These are phyloP conservation scores for Thalpophila matura DNA, from an alignment of 2,888 invertebrate genomes.

Conservation along the genomic window DNA sequence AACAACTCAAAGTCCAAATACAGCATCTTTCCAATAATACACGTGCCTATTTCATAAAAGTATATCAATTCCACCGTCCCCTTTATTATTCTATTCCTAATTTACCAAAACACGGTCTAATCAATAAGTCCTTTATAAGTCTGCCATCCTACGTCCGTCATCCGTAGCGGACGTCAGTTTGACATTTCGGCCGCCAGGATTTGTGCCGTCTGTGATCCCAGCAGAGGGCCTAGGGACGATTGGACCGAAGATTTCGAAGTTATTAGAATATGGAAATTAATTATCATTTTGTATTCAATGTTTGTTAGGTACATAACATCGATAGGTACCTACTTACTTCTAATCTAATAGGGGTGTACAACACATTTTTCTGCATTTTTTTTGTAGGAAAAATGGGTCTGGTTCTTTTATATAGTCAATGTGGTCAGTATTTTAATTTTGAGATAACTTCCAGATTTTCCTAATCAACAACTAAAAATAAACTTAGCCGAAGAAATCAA, in stretches of 20 bases:
- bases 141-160: slow-evolving; percentile 41
- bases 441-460: neutral
- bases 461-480: too few relatives aligned
- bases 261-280: slow-evolving; percentile 42
- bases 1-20: neutral
- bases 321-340: too few relatives aligned
- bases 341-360: too few relatives aligned
- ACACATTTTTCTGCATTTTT: too few relatives aligned
- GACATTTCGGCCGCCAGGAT: slow-evolving; percentile 56
- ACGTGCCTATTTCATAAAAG: neutral
- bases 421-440: neutral
- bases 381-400: too few relatives aligned
- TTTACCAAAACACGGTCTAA: slow-evolving; percentile 47
- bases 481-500: too few relatives aligned
- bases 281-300: slow-evolving; percentile 39
- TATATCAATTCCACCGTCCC: neutral
- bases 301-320: slow-evolving; percentile 2
- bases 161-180: slow-evolving; percentile 41
- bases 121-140: slow-evolving; percentile 52
- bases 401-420: too few relatives aligned
- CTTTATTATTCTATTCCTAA: slow-evolving; percentile 17
- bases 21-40: neutral
- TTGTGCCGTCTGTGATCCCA: slow-evolving; percentile 43
- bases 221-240: slow-evolving; percentile 51
- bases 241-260: slow-evolving; percentile 28